Conservation (phyloP, 2,113 vertebrate genomes). For the Salvelinus sp. region DNA sequence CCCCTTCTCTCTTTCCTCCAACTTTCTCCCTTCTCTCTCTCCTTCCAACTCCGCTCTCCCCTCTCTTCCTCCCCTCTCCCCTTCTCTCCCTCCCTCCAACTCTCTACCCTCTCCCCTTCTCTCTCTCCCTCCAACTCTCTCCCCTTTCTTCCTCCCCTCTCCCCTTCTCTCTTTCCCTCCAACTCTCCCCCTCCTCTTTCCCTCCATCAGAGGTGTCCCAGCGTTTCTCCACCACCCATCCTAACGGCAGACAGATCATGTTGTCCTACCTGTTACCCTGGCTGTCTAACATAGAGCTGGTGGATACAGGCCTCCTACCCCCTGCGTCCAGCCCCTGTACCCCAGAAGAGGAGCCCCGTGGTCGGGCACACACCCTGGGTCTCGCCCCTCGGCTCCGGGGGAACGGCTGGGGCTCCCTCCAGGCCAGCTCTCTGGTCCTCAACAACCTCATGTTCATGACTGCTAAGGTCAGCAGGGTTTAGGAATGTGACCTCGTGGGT, state of each 20-base stretch:
- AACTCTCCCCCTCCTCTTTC: background rate
- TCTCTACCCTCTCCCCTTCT: background rate
- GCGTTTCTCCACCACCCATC: conserved; percentile 92
- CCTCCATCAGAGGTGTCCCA: conserved; percentile 89
- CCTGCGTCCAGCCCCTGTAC: conserved; percentile 91
- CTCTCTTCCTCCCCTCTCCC: background rate
- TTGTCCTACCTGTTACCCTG: conserved; percentile 95
- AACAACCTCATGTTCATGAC: conserved; percentile 99
- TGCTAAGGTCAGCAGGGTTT: conserved; percentile 82
- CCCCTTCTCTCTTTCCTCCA: background rate
- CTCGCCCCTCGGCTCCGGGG: conserved; percentile 83
- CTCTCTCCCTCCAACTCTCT: background rate
- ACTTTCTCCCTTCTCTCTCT: too few species aligned
- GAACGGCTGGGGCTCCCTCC: conserved; percentile 94
- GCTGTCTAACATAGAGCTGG: conserved; percentile 95
- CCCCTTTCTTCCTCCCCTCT: background rate
- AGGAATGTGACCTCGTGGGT: background rate
- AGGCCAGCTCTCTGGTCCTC: conserved; percentile 93
- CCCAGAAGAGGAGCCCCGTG: conserved; percentile 85
- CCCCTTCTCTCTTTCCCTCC: background rate
- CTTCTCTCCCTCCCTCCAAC: rapidly evolving
- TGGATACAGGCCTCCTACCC: conserved; percentile 92
- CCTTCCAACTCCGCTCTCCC: rapidly evolving
- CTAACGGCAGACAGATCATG: conserved; percentile 97
- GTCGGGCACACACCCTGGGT: conserved; percentile 75